Evolutionary conservation across 2,888 invertebrate genomes (phyloP), one percentile per base, ranked within the genome.

Genomic region (Synergus japonicus): DNA sequence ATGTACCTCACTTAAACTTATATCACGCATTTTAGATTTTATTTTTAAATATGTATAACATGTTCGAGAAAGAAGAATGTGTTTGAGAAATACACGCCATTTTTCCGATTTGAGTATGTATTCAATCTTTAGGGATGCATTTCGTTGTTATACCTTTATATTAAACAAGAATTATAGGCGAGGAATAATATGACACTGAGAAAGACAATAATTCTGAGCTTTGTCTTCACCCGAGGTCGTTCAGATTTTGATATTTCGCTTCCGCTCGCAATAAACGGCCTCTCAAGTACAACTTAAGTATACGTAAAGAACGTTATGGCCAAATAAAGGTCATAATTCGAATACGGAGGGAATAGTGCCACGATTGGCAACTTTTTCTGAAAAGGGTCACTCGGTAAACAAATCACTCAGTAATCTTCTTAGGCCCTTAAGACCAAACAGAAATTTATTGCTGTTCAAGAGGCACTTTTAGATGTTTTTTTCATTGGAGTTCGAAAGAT

Each of bases 281-380:
- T 73, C 49, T 73, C 49, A 37, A 18, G 58, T 4, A 54, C 49
- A 73, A 73, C 69, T 73, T 73, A 73, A 73, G 69, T 73, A 73
- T 15, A 49, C 15, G 69, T 49, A 37, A 49, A 49, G 54, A 49
- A 54, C 15, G 29, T 49, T 73, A 73, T 73, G 29, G 10, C 22
- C 49, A 29, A 29, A 73, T 46, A 15, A 54, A 73, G 49, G 73
- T n/a, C 37, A 49, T 58, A 54, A 73, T 13, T 66, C 13, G 43
- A 12, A 67, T 46, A 46, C 54, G 15, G 12, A 67, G 13, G 46
- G 46, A 54, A 73, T 54, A 54, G 7, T 49, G n/a, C n/a, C 13
- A 2, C 4, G 12, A 4, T n/a, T 1, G 54, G 4, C 10, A 37
- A 12, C 9, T n/a, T 73, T 12, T 49, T 10, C 54, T 49, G 9